A percentile compares a stretch with the other conserved stretches of the same genome.
phyloP scores from a whole-genome alignment of 1,140 invertebrate species.

The Drosophila mauritiana region DNA sequence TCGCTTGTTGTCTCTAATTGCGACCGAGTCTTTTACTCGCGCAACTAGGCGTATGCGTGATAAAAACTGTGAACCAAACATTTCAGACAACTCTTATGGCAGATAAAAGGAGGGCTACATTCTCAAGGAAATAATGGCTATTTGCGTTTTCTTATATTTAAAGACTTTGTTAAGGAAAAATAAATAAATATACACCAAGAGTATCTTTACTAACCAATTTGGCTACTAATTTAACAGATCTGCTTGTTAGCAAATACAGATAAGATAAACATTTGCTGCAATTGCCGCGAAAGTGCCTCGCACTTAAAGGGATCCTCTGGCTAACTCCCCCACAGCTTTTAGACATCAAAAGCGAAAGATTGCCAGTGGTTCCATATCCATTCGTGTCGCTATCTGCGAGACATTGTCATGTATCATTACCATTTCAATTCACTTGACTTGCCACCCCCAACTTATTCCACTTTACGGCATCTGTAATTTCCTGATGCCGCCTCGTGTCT shows the following conservation, averaged over 20 bases:
- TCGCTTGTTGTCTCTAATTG: constrained; percentile 67
- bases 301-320: constrained; percentile 28
- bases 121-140: neutral
- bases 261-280: constrained; percentile 9
- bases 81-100: constrained; percentile 27
- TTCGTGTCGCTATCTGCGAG: constrained; percentile 12
- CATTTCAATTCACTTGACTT: constrained; percentile 58
- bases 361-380: neutral
- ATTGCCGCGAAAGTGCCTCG: constrained; percentile 21
- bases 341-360: constrained; percentile 34
- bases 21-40: constrained; percentile 59
- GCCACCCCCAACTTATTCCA: constrained; percentile 38
- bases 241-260: constrained; percentile 1
- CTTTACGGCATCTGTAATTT: constrained; percentile 38
- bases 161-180: no score
- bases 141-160: no score
- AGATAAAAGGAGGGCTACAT: constrained; percentile 16
- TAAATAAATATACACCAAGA: no score
- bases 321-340: neutral
- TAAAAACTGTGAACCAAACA: constrained; percentile 50
- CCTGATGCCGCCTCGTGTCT: constrained; percentile 26
- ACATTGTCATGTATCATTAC: constrained; percentile 61
- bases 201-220: no score
- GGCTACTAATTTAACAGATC: neutral
- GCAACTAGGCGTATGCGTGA: constrained; percentile 69